Conservation (phyloP, 53 echinoderm and acorn worm species). For the Echinarachnius parma region DNA sequence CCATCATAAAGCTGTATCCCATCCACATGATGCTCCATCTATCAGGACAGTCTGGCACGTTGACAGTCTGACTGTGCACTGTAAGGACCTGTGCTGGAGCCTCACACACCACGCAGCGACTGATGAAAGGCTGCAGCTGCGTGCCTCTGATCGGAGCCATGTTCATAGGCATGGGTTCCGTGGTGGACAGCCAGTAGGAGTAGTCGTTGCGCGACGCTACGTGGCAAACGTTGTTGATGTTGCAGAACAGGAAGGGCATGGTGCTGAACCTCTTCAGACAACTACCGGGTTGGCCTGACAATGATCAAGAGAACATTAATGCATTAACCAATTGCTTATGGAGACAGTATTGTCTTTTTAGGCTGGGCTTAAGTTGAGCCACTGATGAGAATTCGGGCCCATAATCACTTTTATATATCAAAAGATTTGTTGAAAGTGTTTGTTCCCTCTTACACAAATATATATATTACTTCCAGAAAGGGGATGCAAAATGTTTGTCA, state of each 20-base stretch:
- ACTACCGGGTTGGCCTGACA: conserved; percentile 79
- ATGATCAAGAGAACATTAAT: no score
- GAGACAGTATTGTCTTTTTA: no score
- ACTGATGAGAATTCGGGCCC: no score
- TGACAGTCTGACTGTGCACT: conserved; percentile 89
- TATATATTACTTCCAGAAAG: no score
- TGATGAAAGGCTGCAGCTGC: conserved; percentile 76
- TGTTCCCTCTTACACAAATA: no score
- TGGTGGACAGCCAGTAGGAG: conserved; percentile 98
- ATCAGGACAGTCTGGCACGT: conserved; percentile 74
- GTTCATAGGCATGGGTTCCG: conserved; percentile 93
- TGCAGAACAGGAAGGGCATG: conserved; percentile 99
- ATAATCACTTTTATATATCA: no score
- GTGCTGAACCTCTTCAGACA: conserved; percentile 90
- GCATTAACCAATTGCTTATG: no score
- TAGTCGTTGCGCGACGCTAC: conserved; percentile 94
- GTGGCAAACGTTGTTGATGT: conserved; percentile 92
- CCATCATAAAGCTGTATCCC: conserved; percentile 99
- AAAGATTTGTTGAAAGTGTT: no score
- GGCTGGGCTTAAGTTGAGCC: no score
- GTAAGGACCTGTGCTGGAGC: conserved; percentile 73
- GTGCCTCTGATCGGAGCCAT: conserved; percentile 86
- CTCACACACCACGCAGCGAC: conserved; percentile 90
- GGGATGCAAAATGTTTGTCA: no score
- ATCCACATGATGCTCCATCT: conserved; percentile 89